Conservation (phyloP, 2,888 invertebrate species). For the Eupeodes latifasciatus region DNA sequence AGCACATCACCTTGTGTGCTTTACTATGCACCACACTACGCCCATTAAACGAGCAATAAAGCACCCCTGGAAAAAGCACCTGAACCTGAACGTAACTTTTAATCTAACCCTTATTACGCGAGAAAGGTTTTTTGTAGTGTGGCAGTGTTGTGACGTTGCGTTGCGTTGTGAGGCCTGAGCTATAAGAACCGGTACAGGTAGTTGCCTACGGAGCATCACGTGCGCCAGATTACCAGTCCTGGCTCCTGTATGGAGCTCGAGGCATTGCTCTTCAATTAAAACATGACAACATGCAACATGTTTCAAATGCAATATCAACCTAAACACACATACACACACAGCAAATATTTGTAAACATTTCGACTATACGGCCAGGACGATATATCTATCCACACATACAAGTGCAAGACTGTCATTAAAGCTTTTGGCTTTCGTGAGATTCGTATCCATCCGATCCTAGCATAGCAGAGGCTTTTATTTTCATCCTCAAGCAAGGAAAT, state of each 20-base stretch:
- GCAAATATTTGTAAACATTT: slow-evolving; percentile 55
- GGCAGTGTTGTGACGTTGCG: too few relatives aligned
- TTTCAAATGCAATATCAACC: slow-evolving; percentile 10
- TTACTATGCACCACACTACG: background rate
- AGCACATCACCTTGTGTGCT: slow-evolving; percentile 19
- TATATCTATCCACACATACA: too few relatives aligned
- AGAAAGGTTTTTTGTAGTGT: slow-evolving; percentile 4
- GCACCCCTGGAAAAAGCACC: slow-evolving; percentile 12
- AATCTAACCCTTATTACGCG: background rate
- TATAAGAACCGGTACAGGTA: too few relatives aligned
- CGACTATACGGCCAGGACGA: background rate
- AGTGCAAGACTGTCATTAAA: slow-evolving; percentile 44
- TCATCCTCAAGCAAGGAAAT: background rate
- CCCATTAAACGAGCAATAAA: slow-evolving; percentile 19
- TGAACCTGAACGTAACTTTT: background rate
- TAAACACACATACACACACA: background rate
- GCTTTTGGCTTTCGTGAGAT: slow-evolving; percentile 27
- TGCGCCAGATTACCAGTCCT: background rate
- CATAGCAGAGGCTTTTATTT: background rate
- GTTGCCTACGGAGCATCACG: background rate
- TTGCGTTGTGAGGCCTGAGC: too few relatives aligned
- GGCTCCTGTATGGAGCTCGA: background rate
- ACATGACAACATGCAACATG: slow-evolving; percentile 37
- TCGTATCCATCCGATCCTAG: background rate
- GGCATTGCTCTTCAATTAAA: slow-evolving; percentile 21